Evolutionary conservation across 2,113 vertebrate genomes (phyloP).

Genomic region (Echinops telfairi): DNA sequence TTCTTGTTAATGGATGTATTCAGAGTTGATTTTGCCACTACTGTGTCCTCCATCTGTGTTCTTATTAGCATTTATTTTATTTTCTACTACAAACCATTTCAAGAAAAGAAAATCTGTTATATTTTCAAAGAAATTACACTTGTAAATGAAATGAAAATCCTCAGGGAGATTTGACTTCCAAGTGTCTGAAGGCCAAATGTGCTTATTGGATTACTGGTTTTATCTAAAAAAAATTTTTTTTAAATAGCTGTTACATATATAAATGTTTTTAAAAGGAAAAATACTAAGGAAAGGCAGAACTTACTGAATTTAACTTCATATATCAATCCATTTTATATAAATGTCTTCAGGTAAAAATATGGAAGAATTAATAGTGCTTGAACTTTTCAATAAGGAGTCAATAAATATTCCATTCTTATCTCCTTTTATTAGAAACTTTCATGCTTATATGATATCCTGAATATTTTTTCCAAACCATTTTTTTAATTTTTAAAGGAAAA

Average conservation of each 20-base stretch:
- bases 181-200: conserved; percentile 41
- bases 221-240: neutral
- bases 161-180: conserved; percentile 49
- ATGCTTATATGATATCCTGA: too few relatives aligned
- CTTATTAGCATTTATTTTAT: conserved; percentile 69
- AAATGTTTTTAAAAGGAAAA: conserved; percentile 55
- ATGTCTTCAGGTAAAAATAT: conserved; percentile 35
- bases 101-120: conserved; percentile 41
- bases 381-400: neutral
- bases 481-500: too few relatives aligned
- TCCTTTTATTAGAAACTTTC: neutral
- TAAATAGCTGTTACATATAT: neutral
- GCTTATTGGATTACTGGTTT: neutral
- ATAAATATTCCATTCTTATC: neutral
- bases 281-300: neutral
- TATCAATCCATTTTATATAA: neutral
- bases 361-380: neutral
- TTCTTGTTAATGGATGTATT: conserved; percentile 26
- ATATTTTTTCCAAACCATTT: too few relatives aligned
- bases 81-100: conserved; percentile 59
- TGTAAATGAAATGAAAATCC: conserved; percentile 74
- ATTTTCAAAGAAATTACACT: conserved; percentile 70
- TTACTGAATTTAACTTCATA: neutral
- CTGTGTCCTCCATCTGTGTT: conserved; percentile 2
- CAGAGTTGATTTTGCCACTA: conserved; percentile 36